These are phyloP conservation scores for Phrynocephalus guinanensis DNA, from an alignment of 2,797 vertebrate genomes.

Conservation along the genomic window DNA sequence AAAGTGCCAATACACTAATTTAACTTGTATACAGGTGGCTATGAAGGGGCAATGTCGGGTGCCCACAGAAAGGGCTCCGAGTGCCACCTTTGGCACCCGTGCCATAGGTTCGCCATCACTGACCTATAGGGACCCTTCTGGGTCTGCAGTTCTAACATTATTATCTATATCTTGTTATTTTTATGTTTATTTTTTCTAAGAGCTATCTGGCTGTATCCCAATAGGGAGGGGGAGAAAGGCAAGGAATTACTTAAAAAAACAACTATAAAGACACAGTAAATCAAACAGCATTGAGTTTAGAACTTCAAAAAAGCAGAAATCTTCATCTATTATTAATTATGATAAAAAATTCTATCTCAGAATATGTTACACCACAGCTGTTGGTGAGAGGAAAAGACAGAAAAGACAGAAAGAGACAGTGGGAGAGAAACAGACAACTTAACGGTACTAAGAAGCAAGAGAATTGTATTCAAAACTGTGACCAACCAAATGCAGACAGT, in stretches of 20 bases:
- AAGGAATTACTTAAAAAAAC: slow-evolving; percentile 79
- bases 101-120: no score
- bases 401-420: slow-evolving; percentile 66
- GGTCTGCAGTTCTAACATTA: no score
- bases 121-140: no score
- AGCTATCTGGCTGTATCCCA: slow-evolving; percentile 69
- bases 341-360: slow-evolving; percentile 86
- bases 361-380: slow-evolving; percentile 83
- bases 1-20: no score
- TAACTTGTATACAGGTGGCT: no score
- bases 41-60: no score
- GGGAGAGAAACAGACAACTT: slow-evolving; percentile 75
- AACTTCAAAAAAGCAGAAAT: slow-evolving; percentile 84
- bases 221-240: slow-evolving; percentile 69
- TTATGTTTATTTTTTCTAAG: slow-evolving; percentile 38
- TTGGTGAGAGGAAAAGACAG: slow-evolving; percentile 78
- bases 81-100: no score
- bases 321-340: slow-evolving; percentile 87
- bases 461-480: slow-evolving; percentile 74
- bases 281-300: slow-evolving; percentile 86
- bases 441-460: slow-evolving; percentile 73
- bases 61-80: no score
- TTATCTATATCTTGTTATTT: not conserved
- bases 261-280: slow-evolving; percentile 83
- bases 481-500: slow-evolving; percentile 63